Evolutionary conservation across 64 coral and sea anemone species (phyloP), one percentile per base, ranked within the genome.

Genomic region (Montipora sp.): DNA sequence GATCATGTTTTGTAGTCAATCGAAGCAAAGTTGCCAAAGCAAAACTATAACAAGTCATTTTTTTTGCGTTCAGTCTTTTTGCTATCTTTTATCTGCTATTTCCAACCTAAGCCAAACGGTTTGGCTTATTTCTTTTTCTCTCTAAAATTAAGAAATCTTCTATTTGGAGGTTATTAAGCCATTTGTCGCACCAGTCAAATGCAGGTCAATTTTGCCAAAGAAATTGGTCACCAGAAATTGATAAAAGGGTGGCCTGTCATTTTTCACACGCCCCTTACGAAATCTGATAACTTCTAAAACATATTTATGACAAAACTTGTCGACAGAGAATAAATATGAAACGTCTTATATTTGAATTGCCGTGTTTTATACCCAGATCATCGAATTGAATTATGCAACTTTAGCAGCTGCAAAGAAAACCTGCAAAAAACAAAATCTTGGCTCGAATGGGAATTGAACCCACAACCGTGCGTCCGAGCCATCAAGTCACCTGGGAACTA

Each of bases 151-250:
- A 8, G n/a, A 9, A 48, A 85, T 57, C 2, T 47, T n/a, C 45
- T 72, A 43, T 44, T 70, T 46, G 3, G 5, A 46, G 23, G 2
- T 47, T 7, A 84, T 66, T 69, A 71, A 71, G 46, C 7, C 19
- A 47, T 46, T 71, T 68, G 44, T 85, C 36, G 43, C 23, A 47
- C 46, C 46, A 48, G 75, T 48, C 21, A 18, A 19, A 71, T 85
- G 19, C 82, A 71, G 82, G 82, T 71, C 18, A 71, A 85, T 36
- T 71, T 50, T 72, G 18, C 16, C 70, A 48, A 85, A 8, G 45
- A 48, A 72, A 85, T 70, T 71, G 19, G 59, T 59, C 61, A 85
- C 61, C 82, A 20, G 82, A 78, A 78, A 57, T 57, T 8, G 11
- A n/a, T 2, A 75, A 75, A 8, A 78, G 45, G 75, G 75, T 78